These are phyloP conservation scores for Halcyon malimbica DNA, from an alignment of 2,113 vertebrate species.

Conservation along the genomic window DNA sequence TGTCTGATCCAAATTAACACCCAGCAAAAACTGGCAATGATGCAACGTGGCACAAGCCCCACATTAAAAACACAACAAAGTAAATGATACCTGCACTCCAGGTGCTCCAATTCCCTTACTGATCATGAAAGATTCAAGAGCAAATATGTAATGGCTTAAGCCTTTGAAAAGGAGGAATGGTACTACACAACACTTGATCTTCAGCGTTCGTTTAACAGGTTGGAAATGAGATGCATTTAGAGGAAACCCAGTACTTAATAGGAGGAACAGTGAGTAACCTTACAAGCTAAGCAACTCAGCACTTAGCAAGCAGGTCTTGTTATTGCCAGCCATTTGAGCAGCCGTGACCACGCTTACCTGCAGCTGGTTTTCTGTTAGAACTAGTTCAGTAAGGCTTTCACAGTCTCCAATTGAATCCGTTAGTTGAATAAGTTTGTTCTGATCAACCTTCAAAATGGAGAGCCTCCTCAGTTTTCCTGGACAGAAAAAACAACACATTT, in stretches of 20 bases:
- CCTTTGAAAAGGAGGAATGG: neutral
- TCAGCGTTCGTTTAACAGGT: neutral
- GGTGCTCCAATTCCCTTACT: neutral
- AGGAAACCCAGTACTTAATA: neutral
- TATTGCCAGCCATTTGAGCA: neutral
- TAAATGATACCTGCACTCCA: neutral
- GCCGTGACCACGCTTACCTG: constrained; percentile 77
- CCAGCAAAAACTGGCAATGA: neutral
- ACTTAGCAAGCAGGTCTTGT: neutral
- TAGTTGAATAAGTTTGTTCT: constrained; percentile 90
- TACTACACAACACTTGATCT: neutral
- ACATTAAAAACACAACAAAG: neutral
- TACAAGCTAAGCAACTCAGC: neutral
- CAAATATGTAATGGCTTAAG: neutral
- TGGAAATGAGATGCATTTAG: neutral
- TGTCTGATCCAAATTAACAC: neutral
- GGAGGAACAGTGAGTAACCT: neutral
- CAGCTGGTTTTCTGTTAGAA: constrained; percentile 95
- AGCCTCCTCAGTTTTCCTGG: constrained; percentile 89
- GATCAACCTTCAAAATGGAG: constrained; percentile 95
- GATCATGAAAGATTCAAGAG: constrained; percentile 9
- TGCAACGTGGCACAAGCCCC: accelerated
- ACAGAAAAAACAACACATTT: neutral
- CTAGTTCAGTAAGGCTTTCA: constrained; percentile 93
- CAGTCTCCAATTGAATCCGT: constrained; percentile 93